A percentile compares a stretch with the other conserved stretches of the same genome.
These are phyloP conservation scores for silkworm (Bombyx mori) DNA, from an alignment of 1,140 invertebrate genomes.

Conservation along the genomic window DNA sequence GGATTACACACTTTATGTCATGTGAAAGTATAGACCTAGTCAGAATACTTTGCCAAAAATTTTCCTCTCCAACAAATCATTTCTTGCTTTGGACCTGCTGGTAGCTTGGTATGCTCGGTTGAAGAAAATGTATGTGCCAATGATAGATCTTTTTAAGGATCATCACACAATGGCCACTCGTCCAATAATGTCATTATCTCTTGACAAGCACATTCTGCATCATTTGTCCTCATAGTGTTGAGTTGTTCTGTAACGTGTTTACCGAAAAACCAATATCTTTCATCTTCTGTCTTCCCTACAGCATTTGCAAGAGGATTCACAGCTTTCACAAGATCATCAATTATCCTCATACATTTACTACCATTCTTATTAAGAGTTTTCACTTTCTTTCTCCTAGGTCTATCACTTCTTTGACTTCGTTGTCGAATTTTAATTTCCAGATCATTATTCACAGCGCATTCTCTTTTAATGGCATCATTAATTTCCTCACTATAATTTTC, in stretches of 20 bases:
- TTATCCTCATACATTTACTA: slow-evolving; percentile 32
- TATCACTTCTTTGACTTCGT: slow-evolving; percentile 37
- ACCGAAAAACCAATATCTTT: slow-evolving; percentile 50
- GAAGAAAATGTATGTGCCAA: too few relatives aligned
- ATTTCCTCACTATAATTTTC: slow-evolving; percentile 7
- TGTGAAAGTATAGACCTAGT: too few relatives aligned
- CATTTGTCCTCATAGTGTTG: slow-evolving; percentile 41
- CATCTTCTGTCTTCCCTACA: slow-evolving; percentile 6
- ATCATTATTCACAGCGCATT: slow-evolving; percentile 27
- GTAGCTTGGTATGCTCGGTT: too few relatives aligned
- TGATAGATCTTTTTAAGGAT: background rate
- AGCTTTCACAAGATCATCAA: slow-evolving; percentile 42
- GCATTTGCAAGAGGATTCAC: slow-evolving; percentile 33
- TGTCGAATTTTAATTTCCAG: slow-evolving; percentile 29
- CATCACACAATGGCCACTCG: slow-evolving; percentile 7
- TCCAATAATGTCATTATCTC: slow-evolving; percentile 38
- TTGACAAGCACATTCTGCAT: slow-evolving; percentile 36
- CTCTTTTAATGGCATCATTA: slow-evolving; percentile 26
- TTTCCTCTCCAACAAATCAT: too few relatives aligned
- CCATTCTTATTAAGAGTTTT: slow-evolving; percentile 14
- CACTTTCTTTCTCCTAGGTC: slow-evolving; percentile 27
- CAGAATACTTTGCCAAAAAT: too few relatives aligned
- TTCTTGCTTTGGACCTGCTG: too few relatives aligned
- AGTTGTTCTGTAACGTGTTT: slow-evolving; percentile 44
- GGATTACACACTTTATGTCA: too few relatives aligned